phyloP scores from a whole-genome alignment of 2,888 invertebrate genomes.

The Ophioninae sp. region DNA sequence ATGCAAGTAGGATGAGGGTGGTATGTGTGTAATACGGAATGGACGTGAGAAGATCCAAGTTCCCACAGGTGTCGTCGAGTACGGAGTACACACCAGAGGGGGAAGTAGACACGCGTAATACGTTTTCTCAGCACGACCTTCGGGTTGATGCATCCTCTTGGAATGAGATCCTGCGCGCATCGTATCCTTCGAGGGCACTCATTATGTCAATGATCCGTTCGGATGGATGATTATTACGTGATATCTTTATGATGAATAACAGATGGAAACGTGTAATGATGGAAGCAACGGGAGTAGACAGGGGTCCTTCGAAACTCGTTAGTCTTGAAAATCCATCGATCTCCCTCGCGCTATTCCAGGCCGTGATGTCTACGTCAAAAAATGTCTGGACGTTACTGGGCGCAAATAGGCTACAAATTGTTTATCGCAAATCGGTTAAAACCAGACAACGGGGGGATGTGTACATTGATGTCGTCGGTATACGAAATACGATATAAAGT shows the following conservation, averaged over 20 bases:
- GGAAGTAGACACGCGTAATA: slow-evolving; percentile 57
- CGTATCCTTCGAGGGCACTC: slow-evolving; percentile 39
- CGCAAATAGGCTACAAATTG: not conserved
- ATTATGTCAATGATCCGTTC: slow-evolving; percentile 64
- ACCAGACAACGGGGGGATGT: not conserved
- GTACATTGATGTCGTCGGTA: slow-evolving; percentile 27
- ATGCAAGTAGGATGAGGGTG: slow-evolving; percentile 60
- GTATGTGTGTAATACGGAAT: slow-evolving; percentile 59
- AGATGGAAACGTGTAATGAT: slow-evolving; percentile 44
- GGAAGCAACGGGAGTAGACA: slow-evolving; percentile 26
- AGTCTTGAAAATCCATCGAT: slow-evolving; percentile 2
- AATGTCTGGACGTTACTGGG: not conserved
- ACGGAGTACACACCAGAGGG: slow-evolving; percentile 54
- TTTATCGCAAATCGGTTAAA: not conserved
- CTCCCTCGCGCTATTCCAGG: not conserved
- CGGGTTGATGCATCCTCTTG: slow-evolving; percentile 62
- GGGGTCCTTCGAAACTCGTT: slow-evolving; percentile 45
- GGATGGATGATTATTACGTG: slow-evolving; percentile 50
- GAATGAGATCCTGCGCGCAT: slow-evolving; percentile 57
- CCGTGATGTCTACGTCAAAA: not conserved
- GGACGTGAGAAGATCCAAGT: slow-evolving; percentile 77
- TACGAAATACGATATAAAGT: slow-evolving; percentile 19
- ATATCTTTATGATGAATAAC: slow-evolving; percentile 55
- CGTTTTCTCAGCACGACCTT: slow-evolving; percentile 67
- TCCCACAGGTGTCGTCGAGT: slow-evolving; percentile 76